Evolutionary conservation across 1,140 invertebrate genomes (phyloP), one percentile per base, ranked within the genome.

Genomic region (Calliopsis andreniformis): DNA sequence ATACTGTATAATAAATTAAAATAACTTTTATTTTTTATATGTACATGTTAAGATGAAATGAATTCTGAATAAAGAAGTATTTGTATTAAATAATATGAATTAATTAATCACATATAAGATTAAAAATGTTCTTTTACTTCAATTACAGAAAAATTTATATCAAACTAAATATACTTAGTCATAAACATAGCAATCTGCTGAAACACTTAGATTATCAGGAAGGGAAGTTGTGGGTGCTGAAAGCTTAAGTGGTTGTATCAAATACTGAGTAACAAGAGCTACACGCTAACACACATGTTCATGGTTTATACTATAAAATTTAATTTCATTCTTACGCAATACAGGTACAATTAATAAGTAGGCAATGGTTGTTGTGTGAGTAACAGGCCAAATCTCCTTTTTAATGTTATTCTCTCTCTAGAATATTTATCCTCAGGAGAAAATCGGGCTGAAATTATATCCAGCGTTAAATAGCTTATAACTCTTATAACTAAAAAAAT

Each of bases 391-490:
- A 98, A 99, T 89, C 98, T 93, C 88, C 97, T 96, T 91, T 99
- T 99, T 45, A 98, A 95, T 1, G 94, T 97, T 62, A 99, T 95
- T 76, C 98, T 94, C 87, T 99, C 95, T 82, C 96, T 94, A 0
- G 98, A 99, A 89, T 97, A 98, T 91, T 98, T 97, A 87, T 99
- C 98, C 92, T 99, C 97, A 0, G 98, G 98, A 18, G 98, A 98
- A 90, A 99, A 99, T 75, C 97, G 94, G 75, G 98, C 98, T 96
- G 88, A 66, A 95, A 94, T 80, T 39, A 51, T 70, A 81, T 71
- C 25, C 69, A 30, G 62, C 32, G 76, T 77, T 79, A 69, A 76
- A 18, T 30, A 6, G n/a, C 25, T 70, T 75, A 30, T 0, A 32
- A 39, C 4, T 10, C 14, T 12, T 20, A 16, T 32, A 47, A 12